A percentile compares a stretch with the other conserved stretches of the same genome.
phyloP scores from a whole-genome alignment of 2,797 vertebrate species.

The Labeo calbasu region DNA sequence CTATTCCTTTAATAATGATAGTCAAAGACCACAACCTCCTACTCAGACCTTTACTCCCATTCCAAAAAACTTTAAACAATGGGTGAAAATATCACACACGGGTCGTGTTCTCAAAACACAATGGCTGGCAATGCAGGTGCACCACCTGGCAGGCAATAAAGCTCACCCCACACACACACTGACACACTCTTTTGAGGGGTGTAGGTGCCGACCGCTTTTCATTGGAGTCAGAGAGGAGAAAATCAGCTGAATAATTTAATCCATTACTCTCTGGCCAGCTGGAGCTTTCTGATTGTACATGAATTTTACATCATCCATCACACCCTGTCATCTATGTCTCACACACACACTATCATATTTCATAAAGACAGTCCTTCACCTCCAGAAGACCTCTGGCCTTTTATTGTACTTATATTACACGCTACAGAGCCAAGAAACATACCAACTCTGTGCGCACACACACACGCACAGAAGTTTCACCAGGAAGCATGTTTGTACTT shows the following conservation, averaged over 20 bases:
- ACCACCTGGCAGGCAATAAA: conserved; percentile 69
- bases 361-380: conserved; percentile 76
- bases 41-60: background rate
- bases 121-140: conserved; percentile 50
- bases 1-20: background rate
- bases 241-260: conserved; percentile 79
- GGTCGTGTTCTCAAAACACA: conserved; percentile 37
- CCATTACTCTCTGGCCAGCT: conserved; percentile 64
- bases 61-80: conserved; percentile 1
- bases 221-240: conserved; percentile 48
- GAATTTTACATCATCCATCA: conserved; percentile 78
- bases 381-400: conserved; percentile 72
- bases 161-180: conserved; percentile 1
- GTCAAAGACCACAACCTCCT: background rate
- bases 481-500: background rate
- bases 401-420: conserved; percentile 59
- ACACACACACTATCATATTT: conserved; percentile 70
- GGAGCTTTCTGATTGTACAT: conserved; percentile 78
- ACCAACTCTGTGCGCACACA: conserved; percentile 20
- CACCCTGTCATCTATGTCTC: conserved; percentile 50
- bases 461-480: background rate
- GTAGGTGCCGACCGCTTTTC: conserved; percentile 53
- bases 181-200: conserved; percentile 39
- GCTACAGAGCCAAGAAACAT: conserved; percentile 67
- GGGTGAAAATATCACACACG: conserved; percentile 6